A percentile compares a stretch with the other conserved stretches of the same genome.
These are phyloP conservation scores for Coracopsis vasa DNA, from an alignment of 2,113 vertebrate genomes.

Conservation along the genomic window DNA sequence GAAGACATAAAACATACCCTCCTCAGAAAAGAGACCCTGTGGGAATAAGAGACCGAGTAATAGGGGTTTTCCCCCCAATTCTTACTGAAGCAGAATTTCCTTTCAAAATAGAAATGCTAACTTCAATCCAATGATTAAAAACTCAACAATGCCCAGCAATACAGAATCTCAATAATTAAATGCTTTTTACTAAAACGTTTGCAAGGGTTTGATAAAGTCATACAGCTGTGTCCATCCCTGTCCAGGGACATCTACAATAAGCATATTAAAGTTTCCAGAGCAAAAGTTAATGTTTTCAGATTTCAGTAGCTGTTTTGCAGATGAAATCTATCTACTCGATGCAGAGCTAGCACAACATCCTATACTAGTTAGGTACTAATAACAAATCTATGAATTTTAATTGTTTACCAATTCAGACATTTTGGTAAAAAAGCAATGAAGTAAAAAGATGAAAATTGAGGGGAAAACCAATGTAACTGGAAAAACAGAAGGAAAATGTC, in stretches of 20 bases:
- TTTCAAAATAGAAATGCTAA: neutral
- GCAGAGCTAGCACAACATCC: neutral
- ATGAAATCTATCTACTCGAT: neutral
- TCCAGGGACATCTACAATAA: neutral
- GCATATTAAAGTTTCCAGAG: neutral
- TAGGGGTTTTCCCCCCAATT: neutral
- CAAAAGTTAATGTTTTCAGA: neutral
- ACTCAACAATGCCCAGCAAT: neutral
- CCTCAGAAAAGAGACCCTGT: neutral
- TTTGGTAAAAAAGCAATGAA: neutral
- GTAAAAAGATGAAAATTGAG: neutral
- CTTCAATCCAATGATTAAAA: neutral
- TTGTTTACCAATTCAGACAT: neutral
- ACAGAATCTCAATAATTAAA: neutral
- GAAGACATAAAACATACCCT: neutral
- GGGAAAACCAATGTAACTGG: neutral
- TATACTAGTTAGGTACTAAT: neutral
- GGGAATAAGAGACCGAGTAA: neutral
- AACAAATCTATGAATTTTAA: neutral
- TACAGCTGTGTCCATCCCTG: neutral
- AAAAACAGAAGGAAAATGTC: slow-evolving; percentile 11
- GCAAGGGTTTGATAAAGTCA: neutral
- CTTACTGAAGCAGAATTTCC: neutral
- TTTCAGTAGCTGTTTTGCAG: neutral
- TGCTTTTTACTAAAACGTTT: neutral